Evolutionary conservation across 23 tunicate genomes (phyloP), one percentile per base, ranked within the genome.

Genomic region (Phallusia fumigata): DNA sequence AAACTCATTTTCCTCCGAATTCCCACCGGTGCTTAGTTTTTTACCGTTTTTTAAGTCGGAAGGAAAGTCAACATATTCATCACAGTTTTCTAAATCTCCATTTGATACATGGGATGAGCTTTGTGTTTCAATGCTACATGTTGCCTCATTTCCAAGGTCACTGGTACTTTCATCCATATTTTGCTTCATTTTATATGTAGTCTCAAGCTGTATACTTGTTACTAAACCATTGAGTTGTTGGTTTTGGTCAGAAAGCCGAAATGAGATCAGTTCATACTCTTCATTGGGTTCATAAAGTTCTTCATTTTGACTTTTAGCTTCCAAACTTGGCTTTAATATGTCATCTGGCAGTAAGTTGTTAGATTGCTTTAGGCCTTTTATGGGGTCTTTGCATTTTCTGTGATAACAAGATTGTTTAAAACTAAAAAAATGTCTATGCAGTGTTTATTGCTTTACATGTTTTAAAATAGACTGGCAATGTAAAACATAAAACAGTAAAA

Each of bases 71-170:
- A 58, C 69, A 58, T 58, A 58, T 58, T 22, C 69, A 58, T 58
- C 69, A 21, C 2, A 24, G 28, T 58, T 8, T 22, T 58, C 69
- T 16, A 58, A 21, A 21, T 13, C 69, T 58, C 16, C 69, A 13
- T 58, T 22, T 58, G 28, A 58, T 3, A 6, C 69, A 58, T 58
- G 69, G 5, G 69, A 58, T 24, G 69, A 58, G 16, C 28, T 21
- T 24, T 24, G 69, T 21, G 69, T 58, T 24, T 8, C 69, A 21
- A 58, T 58, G 13, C 69, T 58, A 58, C 69, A 58, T 58, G 69
- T 58, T 58, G 69, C 69, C 28, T 58, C 69, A 58, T 58, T 58
- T 58, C 69, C 69, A 58, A 58, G 69, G 69, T 58, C 69, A 58
- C 69, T 58, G 26, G 69, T 58, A 24, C 69, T 58, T 58, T 58